A percentile compares a stretch with the other conserved stretches of the same genome.
Evolutionary conservation across 2,113 vertebrate species (phyloP).

Genomic region (Helogale parvula): DNA sequence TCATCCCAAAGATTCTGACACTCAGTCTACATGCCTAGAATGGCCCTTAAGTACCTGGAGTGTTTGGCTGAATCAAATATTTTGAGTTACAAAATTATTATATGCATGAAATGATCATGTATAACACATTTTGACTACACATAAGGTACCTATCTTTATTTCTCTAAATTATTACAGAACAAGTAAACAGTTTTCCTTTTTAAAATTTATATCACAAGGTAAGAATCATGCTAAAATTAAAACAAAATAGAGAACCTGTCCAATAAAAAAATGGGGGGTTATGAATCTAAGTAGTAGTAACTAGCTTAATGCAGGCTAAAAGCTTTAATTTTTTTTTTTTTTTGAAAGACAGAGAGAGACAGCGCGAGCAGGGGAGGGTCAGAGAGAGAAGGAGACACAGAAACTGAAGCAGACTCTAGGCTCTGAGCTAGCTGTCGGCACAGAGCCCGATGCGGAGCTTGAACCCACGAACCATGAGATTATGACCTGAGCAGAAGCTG

Average conservation of each 20-base stretch:
- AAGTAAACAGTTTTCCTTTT: not conserved
- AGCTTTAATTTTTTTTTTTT: not conserved
- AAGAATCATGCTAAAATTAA: not conserved
- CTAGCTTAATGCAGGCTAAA: not conserved
- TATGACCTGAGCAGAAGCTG: too few relatives aligned
- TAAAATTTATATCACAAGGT: not conserved
- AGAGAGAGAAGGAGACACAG: too few relatives aligned
- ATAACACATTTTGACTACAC: not conserved
- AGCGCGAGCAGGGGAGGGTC: too few relatives aligned
- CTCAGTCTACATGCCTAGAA: not conserved
- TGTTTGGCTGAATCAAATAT: not conserved
- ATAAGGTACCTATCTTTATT: not conserved
- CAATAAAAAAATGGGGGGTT: not conserved
- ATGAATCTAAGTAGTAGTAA: not conserved
- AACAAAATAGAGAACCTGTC: not conserved
- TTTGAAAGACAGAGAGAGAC: too few relatives aligned
- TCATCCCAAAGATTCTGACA: not conserved
- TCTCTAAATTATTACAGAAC: not conserved
- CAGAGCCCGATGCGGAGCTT: too few relatives aligned
- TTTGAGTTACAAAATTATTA: slow-evolving; percentile 4
- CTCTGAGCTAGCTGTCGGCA: too few relatives aligned
- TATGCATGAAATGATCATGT: not conserved
- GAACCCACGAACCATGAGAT: too few relatives aligned
- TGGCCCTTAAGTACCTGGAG: not conserved
- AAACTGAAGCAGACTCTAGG: too few relatives aligned